Evolutionary conservation across 2,113 vertebrate species (phyloP), one percentile per base, ranked within the genome.

Genomic region (Hydrolagus affinis): DNA sequence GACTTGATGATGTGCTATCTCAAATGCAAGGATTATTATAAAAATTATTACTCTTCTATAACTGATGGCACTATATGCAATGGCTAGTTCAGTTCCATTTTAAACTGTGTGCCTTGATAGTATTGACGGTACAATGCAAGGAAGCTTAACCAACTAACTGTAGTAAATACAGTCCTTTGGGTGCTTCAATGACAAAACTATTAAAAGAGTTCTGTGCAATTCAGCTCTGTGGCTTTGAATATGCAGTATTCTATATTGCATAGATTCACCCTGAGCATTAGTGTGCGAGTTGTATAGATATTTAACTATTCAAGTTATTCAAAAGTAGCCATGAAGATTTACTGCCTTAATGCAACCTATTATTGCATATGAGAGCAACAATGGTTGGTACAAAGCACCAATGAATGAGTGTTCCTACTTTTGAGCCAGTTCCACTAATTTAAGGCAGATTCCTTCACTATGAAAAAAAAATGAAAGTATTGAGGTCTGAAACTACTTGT

Each of bases 401-500:
- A 25, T 28, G 76, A 75, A 74, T 74, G 72, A 44, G 19, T 44
- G 17, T 21, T 56, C 19, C 75, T 60, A 23, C 23, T n/a, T 12
- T 15, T 59, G 12, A 62, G 28, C 56, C 59, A 80, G 32, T 7
- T 0, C 19, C 14, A 77, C 57, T 60, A 80, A 80, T 80, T 59
- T 80, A 80, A 11, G 62, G 59, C 57, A 62, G 56, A 80, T 62
- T 80, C 59, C 59, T 80, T 28, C 59, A 62, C 76, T 80, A 3
- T 44, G 11, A 62, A 28, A 60, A 80, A 59, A 2, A 60, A 80
- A 80, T 80, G 76, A 44, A 44, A 44, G 44, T 23, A 28, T 12
- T 80, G 56, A 12, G 12, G 57, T n/a, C 59, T 80, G 57, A 25
- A 80, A 28, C n/a, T 64, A 62, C 59, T 80, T 15, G 28, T 62